Conservation (phyloP, 2,797 vertebrate genomes). For the Ptychobarbus kaznakovi region DNA sequence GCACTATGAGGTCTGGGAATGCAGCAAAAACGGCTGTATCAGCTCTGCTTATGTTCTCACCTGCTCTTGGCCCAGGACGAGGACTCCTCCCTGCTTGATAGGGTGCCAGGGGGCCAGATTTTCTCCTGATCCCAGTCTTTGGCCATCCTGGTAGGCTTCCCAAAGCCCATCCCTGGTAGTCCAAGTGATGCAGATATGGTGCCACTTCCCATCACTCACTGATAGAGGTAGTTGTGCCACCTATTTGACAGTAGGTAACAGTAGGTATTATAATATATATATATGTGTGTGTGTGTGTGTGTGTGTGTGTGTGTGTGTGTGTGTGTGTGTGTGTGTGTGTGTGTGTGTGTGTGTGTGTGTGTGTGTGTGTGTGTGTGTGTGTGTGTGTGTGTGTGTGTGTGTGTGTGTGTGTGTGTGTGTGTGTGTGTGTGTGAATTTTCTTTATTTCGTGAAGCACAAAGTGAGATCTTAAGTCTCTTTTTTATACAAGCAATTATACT, state of each 20-base stretch:
- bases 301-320: too few species aligned
- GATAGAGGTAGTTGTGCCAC: constrained; percentile 93
- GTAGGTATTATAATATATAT: neutral
- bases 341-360: too few species aligned
- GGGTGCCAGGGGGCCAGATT: constrained; percentile 98
- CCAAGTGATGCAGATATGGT: constrained; percentile 96
- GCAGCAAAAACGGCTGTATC: constrained; percentile 12
- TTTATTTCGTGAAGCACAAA: neutral
- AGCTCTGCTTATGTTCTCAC: constrained; percentile 68
- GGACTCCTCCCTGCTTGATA: constrained; percentile 94
- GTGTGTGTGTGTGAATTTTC: too few species aligned
- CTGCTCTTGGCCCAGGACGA: constrained; percentile 98
- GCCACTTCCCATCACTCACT: constrained; percentile 93
- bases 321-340: too few species aligned
- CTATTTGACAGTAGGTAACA: constrained; percentile 59
- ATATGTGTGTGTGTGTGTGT: too few species aligned
- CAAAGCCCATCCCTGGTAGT: constrained; percentile 95
- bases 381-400: too few species aligned
- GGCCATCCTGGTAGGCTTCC: constrained; percentile 96
- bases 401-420: too few species aligned
- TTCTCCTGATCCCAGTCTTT: constrained; percentile 89
- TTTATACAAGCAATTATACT: neutral
- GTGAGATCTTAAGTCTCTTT: neutral
- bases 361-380: too few species aligned
- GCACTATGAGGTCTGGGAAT: neutral